Percentiles rank a stretch among this genome's conserved stretches.
Evolutionary conservation across 2,113 vertebrate genomes (phyloP).

Genomic region (Colaptes auratus): DNA sequence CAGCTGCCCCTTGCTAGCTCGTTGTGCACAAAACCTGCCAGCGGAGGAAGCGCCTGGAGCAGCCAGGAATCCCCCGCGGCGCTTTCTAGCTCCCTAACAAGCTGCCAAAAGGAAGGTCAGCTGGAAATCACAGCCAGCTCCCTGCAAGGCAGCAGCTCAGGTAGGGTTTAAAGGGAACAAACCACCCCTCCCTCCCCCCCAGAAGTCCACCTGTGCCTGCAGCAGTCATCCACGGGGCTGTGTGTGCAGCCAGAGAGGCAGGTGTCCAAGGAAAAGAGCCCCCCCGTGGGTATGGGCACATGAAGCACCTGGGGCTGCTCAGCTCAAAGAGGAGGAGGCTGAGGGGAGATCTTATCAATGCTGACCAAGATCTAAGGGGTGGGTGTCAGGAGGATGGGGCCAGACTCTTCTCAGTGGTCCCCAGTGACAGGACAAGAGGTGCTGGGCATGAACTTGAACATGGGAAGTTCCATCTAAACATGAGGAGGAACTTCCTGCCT

Average conservation of each 20-base stretch:
- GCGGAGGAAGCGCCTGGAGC: neutral
- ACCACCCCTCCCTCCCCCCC: too few species aligned
- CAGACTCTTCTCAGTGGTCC: too few species aligned
- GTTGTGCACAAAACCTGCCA: neutral
- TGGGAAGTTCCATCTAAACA: too few species aligned
- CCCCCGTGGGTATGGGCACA: neutral
- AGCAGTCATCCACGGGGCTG: neutral
- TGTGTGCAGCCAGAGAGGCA: neutral
- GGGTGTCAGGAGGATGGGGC: too few species aligned
- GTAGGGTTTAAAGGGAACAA: neutral
- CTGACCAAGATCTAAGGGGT: too few species aligned
- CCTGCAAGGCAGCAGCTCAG: neutral
- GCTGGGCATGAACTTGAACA: too few species aligned
- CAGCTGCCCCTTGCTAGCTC: conserved; percentile 20
- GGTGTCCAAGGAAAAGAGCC: neutral
- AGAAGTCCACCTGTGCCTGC: neutral
- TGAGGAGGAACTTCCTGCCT: too few species aligned
- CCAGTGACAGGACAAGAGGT: too few species aligned
- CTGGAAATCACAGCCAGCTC: conserved; percentile 35
- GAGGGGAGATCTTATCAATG: too few species aligned
- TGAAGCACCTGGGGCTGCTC: neutral
- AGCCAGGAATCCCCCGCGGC: conserved; percentile 24
- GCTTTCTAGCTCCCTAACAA: neutral
- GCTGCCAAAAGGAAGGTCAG: conserved; percentile 51
- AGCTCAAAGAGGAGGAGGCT: too few species aligned